A percentile compares a stretch with the other conserved stretches of the same genome.
phyloP scores from a whole-genome alignment of 2,888 invertebrate genomes.

The Ceratothoa steindachneri region DNA sequence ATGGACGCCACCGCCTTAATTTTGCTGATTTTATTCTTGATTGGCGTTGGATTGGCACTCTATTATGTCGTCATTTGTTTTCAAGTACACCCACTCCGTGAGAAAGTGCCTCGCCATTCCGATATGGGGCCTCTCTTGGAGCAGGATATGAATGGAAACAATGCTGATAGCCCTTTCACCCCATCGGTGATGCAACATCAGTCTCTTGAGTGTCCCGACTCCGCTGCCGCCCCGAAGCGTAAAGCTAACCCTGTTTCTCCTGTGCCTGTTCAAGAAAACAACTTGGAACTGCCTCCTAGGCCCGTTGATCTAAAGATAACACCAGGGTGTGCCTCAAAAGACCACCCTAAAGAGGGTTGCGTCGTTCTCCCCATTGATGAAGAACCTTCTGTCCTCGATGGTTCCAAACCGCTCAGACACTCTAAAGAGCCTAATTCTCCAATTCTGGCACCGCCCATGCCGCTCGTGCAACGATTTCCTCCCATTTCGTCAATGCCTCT shows the following conservation, averaged over 20 bases:
- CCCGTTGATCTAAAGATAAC: not conserved
- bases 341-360: not conserved
- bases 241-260: not conserved
- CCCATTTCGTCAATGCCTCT: too few species aligned
- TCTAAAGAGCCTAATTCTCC: not conserved
- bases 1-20: not conserved
- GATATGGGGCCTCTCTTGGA: conserved; percentile 2
- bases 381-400: not conserved
- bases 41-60: not conserved
- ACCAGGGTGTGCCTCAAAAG: not conserved
- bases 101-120: not conserved
- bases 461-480: too few species aligned
- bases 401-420: not conserved
- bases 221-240: not conserved
- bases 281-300: not conserved
- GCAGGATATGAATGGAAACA: not conserved
- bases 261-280: not conserved
- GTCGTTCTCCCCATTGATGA: not conserved
- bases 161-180: not conserved
- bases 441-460: not conserved
- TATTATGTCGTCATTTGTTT: not conserved
- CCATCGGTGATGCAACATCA: too few species aligned
- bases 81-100: not conserved
- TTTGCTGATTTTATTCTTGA: not conserved
- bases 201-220: not conserved